Evolutionary conservation across 2,113 vertebrate species (phyloP).

Genomic region (Aptenodytes forsteri): DNA sequence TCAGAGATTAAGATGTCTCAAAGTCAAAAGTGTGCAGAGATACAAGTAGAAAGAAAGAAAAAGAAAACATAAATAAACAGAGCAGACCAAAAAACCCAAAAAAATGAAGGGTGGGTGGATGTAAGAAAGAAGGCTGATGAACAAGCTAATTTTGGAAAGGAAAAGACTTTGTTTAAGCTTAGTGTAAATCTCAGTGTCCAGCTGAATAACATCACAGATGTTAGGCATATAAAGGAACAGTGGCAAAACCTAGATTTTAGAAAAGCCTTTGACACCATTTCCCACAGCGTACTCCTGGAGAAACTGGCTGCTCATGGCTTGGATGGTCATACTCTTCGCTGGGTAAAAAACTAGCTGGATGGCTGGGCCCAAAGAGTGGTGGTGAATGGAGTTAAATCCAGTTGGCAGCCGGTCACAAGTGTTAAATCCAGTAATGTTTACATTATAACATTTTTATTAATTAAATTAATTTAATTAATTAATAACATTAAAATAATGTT

Average conservation of each 20-base stretch:
- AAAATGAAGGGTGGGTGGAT: background rate
- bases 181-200: background rate
- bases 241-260: background rate
- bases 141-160: background rate
- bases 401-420: too few species aligned
- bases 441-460: too few species aligned
- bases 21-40: conserved; percentile 15
- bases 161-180: background rate
- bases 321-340: too few species aligned
- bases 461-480: too few species aligned
- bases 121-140: background rate
- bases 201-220: background rate
- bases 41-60: background rate
- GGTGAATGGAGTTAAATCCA: too few species aligned
- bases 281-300: too few species aligned
- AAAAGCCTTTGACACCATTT: too few species aligned
- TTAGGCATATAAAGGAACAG: background rate
- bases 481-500: too few species aligned
- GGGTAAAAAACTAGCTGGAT: too few species aligned
- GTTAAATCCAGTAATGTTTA: too few species aligned
- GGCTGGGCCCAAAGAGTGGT: too few species aligned
- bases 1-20: background rate
- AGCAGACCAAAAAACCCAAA: background rate
- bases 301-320: too few species aligned
- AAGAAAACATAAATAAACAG: background rate